Evolutionary conservation across 1,140 invertebrate species (phyloP).

Genomic region (Leptopilina clavipes): DNA sequence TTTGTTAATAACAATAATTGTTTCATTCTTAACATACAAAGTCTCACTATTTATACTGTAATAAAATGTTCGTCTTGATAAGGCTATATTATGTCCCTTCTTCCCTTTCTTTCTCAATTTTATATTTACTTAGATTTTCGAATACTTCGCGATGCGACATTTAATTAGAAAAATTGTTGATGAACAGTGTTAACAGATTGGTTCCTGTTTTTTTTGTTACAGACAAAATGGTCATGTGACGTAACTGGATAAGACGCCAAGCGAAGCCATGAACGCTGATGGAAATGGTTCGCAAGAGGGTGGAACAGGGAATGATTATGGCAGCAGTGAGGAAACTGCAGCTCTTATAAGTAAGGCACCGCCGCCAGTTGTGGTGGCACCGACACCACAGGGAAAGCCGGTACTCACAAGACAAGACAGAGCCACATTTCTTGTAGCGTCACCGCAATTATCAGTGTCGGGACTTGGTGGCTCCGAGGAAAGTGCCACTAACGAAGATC

Average conservation of each 20-base stretch:
- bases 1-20: too few relatives aligned
- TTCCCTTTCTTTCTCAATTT: too few relatives aligned
- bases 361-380: slow-evolving; percentile 73
- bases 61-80: too few relatives aligned
- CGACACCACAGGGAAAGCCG: slow-evolving; percentile 77
- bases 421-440: slow-evolving; percentile 83
- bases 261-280: slow-evolving; percentile 68
- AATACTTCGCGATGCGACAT: too few relatives aligned
- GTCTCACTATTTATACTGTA: too few relatives aligned
- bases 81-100: too few relatives aligned
- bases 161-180: too few relatives aligned
- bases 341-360: slow-evolving; percentile 80
- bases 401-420: slow-evolving; percentile 89
- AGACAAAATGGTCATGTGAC: slow-evolving; percentile 62
- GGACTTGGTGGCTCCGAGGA: slow-evolving; percentile 85
- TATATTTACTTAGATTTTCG: too few relatives aligned
- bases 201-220: slow-evolving; percentile 52
- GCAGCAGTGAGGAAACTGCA: slow-evolving; percentile 85
- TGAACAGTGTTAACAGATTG: too few relatives aligned
- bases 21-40: too few relatives aligned
- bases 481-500: slow-evolving; percentile 80
- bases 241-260: slow-evolving; percentile 51
- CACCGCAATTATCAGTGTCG: slow-evolving; percentile 83
- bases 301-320: slow-evolving; percentile 69
- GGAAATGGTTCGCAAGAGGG: slow-evolving; percentile 70